Evolutionary conservation across 2,113 vertebrate genomes (phyloP).

Genomic region (Callithrix jacchus): DNA sequence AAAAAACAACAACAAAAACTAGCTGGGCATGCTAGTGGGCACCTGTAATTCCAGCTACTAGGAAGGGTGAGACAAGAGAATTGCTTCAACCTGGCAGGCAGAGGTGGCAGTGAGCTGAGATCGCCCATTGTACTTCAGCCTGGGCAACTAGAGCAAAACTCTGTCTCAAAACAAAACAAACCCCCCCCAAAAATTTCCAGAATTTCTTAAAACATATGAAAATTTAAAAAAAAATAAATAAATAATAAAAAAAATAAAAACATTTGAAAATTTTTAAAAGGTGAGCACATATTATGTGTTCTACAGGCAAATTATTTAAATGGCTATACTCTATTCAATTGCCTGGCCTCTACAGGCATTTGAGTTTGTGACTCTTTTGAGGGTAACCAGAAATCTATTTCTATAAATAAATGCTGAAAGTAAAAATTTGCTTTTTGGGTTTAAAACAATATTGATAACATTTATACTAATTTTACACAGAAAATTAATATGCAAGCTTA

Average conservation of each 20-base stretch:
- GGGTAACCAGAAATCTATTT: background rate
- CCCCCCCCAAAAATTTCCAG: background rate
- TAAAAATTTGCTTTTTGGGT: background rate
- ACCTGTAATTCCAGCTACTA: no score
- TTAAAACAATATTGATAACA: background rate
- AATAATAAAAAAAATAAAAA: no score
- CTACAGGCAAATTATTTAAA: slow-evolving; percentile 6
- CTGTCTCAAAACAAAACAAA: no score
- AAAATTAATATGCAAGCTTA: background rate
- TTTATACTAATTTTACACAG: background rate
- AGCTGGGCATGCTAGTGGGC: no score
- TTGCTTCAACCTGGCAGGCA: no score
- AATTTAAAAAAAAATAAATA: no score
- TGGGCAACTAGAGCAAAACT: no score
- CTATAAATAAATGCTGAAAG: background rate
- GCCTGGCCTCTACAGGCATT: background rate
- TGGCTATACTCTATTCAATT: background rate
- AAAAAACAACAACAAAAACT: no score
- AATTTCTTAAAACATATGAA: slow-evolving; percentile 20
- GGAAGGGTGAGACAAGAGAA: no score
- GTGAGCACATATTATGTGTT: background rate
- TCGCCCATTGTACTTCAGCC: no score
- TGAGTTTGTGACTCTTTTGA: background rate
- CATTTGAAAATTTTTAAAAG: background rate
- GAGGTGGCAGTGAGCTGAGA: no score